These are phyloP conservation scores for Stictocephala bisonia DNA, from an alignment of 2,888 invertebrate species.

Conservation along the genomic window DNA sequence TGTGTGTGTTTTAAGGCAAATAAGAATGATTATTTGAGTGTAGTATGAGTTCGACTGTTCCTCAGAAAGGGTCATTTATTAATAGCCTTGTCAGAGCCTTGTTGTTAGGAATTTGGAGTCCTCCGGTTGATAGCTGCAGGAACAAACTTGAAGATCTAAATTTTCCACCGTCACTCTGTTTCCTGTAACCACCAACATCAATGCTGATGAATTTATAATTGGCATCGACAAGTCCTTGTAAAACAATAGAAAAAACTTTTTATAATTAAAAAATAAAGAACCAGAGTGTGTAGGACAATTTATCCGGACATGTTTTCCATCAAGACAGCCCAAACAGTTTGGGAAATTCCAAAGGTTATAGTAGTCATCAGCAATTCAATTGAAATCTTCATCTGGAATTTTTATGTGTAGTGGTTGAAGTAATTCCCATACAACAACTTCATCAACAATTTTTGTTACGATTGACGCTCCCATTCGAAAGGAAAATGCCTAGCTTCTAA, in stretches of 20 bases:
- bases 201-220: constrained; percentile 40
- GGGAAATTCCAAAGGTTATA: constrained; percentile 32
- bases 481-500: not conserved
- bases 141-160: constrained; percentile 25
- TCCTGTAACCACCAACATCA: constrained; percentile 58
- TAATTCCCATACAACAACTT: constrained; percentile 26
- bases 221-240: too few species aligned
- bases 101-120: not conserved
- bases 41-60: too few species aligned
- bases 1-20: too few species aligned
- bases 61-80: too few species aligned
- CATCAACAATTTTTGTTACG: constrained; percentile 21
- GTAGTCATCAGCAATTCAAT: constrained; percentile 31
- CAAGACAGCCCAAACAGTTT: constrained; percentile 10
- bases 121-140: not conserved
- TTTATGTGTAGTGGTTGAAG: constrained; percentile 24
- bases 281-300: constrained; percentile 28
- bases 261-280: constrained; percentile 23
- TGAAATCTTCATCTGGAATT: constrained; percentile 36
- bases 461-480: constrained; percentile 22
- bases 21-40: too few species aligned
- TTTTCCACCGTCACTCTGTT: constrained; percentile 58
- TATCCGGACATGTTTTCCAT: too few species aligned
- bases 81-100: not conserved
- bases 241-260: constrained; percentile 28